Percentiles rank a stretch among this genome's conserved stretches.
Evolutionary conservation across 2,797 vertebrate species (phyloP).

Genomic region (Pempheris klunzingeri): DNA sequence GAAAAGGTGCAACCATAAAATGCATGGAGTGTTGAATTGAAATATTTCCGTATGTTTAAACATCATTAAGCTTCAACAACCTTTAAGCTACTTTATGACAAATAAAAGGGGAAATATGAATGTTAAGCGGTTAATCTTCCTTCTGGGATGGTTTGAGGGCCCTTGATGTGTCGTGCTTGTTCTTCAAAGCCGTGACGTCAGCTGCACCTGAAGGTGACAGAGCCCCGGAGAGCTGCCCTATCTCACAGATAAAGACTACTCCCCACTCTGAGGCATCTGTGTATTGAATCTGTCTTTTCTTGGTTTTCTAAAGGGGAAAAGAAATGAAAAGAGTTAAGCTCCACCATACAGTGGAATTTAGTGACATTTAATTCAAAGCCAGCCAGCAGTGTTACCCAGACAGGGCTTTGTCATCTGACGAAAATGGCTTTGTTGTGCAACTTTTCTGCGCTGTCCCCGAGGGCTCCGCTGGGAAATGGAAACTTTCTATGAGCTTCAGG

Average conservation of each 20-base stretch:
- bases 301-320: constrained; percentile 29
- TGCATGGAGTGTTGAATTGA: background rate
- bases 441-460: constrained; percentile 45
- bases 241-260: constrained; percentile 69
- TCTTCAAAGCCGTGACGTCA: constrained; percentile 71
- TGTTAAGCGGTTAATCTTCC: constrained; percentile 27
- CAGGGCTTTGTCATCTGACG: constrained; percentile 53
- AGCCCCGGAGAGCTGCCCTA: constrained; percentile 64
- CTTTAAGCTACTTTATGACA: constrained; percentile 5
- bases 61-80: background rate
- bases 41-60: background rate
- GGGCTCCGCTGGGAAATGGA: constrained; percentile 55
- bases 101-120: constrained; percentile 14
- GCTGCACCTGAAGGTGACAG: constrained; percentile 79
- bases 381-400: constrained; percentile 34
- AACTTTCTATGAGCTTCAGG: constrained; percentile 59
- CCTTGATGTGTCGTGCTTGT: constrained; percentile 43
- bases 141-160: constrained; percentile 27
- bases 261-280: constrained; percentile 12
- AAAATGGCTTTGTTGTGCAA: constrained; percentile 72
- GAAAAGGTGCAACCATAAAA: background rate
- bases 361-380: constrained; percentile 65
- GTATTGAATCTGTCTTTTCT: constrained; percentile 26
- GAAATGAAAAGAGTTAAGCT: constrained; percentile 49
- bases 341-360: constrained; percentile 54